Percentiles rank a stretch among this genome's conserved stretches.
Evolutionary conservation across 2,797 vertebrate genomes (phyloP).

Genomic region (Eospalax fontanierii): DNA sequence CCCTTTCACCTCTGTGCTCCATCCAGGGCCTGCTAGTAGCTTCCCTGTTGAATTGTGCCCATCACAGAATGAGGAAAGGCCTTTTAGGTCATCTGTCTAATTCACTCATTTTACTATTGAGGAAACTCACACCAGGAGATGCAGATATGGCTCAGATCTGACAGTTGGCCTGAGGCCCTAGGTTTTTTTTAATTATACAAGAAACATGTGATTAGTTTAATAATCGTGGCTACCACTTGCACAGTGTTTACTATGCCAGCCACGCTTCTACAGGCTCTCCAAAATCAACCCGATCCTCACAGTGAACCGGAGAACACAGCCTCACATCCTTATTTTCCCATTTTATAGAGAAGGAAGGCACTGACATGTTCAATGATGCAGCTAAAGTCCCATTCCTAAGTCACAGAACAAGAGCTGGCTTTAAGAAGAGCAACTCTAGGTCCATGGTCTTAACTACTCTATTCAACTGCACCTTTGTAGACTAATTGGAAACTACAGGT

Average conservation of each 20-base stretch:
- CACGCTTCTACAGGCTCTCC: background rate
- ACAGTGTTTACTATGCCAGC: background rate
- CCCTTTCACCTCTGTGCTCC: constrained; percentile 52
- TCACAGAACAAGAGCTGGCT: constrained; percentile 7
- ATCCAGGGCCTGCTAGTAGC: constrained; percentile 45
- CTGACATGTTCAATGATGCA: background rate
- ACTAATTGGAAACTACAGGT: background rate
- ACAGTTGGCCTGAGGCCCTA: constrained; percentile 20
- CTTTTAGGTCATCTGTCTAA: constrained; percentile 65
- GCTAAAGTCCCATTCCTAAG: background rate
- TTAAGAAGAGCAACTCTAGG: background rate
- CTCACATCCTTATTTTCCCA: background rate
- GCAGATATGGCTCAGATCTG: background rate
- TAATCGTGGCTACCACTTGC: background rate
- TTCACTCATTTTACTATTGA: constrained; percentile 54
- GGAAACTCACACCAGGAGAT: constrained; percentile 30
- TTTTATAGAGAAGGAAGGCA: constrained; percentile 60
- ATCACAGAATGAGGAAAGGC: background rate
- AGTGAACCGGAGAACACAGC: background rate
- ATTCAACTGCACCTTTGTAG: background rate
- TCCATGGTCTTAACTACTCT: background rate
- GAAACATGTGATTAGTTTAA: constrained; percentile 50
- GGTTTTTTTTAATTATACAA: constrained; percentile 50
- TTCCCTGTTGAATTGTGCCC: constrained; percentile 25
- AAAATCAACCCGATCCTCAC: background rate